Percentiles rank a stretch among this genome's conserved stretches.
phyloP scores from a whole-genome alignment of 2,113 vertebrate genomes.

The Saccopteryx leptura region DNA sequence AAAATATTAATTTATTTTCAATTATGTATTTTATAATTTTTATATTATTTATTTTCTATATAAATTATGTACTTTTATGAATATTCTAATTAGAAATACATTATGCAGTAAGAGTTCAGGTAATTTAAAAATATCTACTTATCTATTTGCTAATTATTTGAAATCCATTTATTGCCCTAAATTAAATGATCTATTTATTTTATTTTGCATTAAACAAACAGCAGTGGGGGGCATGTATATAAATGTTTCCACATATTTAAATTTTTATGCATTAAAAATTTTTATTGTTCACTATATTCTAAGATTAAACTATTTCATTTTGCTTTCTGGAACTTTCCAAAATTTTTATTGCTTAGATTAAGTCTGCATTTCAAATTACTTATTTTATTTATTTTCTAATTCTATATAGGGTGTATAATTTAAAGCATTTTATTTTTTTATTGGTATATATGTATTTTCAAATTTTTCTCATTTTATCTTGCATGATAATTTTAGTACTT shows the following conservation, averaged over 20 bases:
- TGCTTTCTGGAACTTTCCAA: slow-evolving; percentile 24
- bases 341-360: slow-evolving; percentile 21
- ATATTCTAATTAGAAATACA: slow-evolving; percentile 46
- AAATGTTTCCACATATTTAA: neutral
- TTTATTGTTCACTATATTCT: neutral
- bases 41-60: slow-evolving; percentile 39
- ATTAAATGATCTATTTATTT: slow-evolving; percentile 13
- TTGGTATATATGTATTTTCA: neutral
- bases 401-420: neutral
- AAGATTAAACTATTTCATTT: slow-evolving; percentile 43
- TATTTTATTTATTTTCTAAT: slow-evolving; percentile 36
- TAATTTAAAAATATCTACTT: slow-evolving; percentile 14
- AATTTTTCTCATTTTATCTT: slow-evolving; percentile 53
- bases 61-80: slow-evolving; percentile 2
- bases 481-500: slow-evolving; percentile 18
- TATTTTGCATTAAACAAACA: neutral
- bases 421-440: slow-evolving; percentile 42
- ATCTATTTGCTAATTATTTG: slow-evolving; percentile 48
- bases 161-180: slow-evolving; percentile 31
- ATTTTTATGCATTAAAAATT: neutral
- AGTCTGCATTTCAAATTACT: slow-evolving; percentile 53
- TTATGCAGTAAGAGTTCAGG: neutral
- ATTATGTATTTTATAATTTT: slow-evolving; percentile 25
- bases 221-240: neutral
- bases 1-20: slow-evolving; percentile 48